These are phyloP conservation scores for Meloidogyne floridensis DNA, from an alignment of 1,140 invertebrate species.

Conservation along the genomic window DNA sequence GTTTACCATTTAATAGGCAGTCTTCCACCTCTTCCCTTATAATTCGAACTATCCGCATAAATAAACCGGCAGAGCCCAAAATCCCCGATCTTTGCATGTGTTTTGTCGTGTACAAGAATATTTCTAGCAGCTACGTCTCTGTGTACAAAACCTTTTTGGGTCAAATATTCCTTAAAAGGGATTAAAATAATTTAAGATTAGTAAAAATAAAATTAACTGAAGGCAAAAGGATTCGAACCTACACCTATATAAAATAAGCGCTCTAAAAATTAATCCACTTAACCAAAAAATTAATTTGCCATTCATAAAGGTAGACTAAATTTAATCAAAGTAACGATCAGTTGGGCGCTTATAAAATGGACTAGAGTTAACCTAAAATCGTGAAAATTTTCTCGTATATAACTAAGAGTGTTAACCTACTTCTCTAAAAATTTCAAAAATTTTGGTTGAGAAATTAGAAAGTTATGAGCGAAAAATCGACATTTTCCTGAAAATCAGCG, in stretches of 20 bases:
- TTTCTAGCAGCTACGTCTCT: slow-evolving; percentile 69
- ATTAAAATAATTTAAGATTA: background rate
- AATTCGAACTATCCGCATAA: slow-evolving; percentile 67
- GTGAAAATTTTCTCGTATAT: background rate
- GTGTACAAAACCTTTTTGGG: slow-evolving; percentile 69
- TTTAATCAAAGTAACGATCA: no score
- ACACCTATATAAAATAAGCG: no score
- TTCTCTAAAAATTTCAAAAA: background rate
- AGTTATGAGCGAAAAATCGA: background rate
- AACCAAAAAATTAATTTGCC: no score
- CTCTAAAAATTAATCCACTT: no score
- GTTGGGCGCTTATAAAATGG: no score
- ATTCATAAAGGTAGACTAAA: no score
- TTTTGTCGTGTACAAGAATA: slow-evolving; percentile 67
- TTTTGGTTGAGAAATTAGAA: background rate
- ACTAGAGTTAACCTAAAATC: background rate
- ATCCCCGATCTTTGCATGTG: slow-evolving; percentile 66
- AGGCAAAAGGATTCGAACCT: background rate
- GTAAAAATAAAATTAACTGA: background rate
- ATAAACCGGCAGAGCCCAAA: slow-evolving; percentile 69
- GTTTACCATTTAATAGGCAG: slow-evolving; percentile 68
- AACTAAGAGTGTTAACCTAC: background rate
- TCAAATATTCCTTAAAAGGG: slow-evolving; percentile 66
- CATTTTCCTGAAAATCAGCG: background rate
- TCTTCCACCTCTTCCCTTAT: slow-evolving; percentile 67